Evolutionary conservation across 2,113 vertebrate species (phyloP), one percentile per base, ranked within the genome.

Genomic region (Osmerus mordax): DNA sequence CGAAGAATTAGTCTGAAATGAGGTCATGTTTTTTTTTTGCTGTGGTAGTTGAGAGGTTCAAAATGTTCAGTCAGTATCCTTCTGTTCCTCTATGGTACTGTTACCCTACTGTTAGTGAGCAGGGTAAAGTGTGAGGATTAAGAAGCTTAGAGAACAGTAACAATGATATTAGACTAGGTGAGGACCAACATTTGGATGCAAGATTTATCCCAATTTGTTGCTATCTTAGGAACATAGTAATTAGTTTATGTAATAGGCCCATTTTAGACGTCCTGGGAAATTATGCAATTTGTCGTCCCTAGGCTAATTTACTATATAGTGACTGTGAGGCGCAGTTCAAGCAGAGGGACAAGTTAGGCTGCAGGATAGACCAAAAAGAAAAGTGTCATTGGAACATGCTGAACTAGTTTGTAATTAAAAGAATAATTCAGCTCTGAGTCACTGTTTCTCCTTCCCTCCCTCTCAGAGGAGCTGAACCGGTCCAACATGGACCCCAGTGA

Each of bases 391-490:
- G 68, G n/a, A 53, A 72, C 72, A 23, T 53, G 6, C 21, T 60
- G 28, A 66, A 56, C 70, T 55, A 41, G 56, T 51, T 18, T 78
- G 14, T 67, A 70, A 66, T 60, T 73, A 56, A 66, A 60, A n/a
- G 14, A 62, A 41, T 67, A 67, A 55, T 47, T 47, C 9, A 8
- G 7, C 41, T 47, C 41, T 47, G 41, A 47, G 41, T 47, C 0
- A 69, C 29, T 71, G 36, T 59, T 69, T 3, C 58, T 63, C 2
- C 77, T 32, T 61, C 56, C 11, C 0, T 79, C 55, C 59, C 41
- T 23, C 61, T 23, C 89, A 99, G 97, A 97, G 92, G 95, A 97
- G 84, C 88, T 94, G 69, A 94, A 91, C 85, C 91, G 89, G 84
- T 90, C 92, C 81, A 95, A 95, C 75, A 91, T 93, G 91, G 94